A percentile compares a stretch with the other conserved stretches of the same genome.
These are phyloP conservation scores for Lucilia cuprina DNA, from an alignment of 1,140 invertebrate species.

Conservation along the genomic window DNA sequence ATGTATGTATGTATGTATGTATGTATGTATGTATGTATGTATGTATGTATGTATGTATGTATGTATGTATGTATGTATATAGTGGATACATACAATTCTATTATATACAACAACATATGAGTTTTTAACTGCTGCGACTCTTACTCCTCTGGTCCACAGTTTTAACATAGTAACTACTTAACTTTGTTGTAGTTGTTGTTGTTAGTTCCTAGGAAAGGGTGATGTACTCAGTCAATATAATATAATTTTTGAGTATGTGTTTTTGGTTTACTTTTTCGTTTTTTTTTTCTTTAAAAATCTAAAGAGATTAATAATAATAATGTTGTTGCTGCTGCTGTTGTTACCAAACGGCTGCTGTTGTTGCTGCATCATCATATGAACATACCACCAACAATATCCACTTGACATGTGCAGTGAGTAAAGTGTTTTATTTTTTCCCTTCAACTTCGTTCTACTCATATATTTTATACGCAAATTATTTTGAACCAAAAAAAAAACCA, in stretches of 20 bases:
- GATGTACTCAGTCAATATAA: neutral
- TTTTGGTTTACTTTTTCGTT: neutral
- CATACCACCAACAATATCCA: conserved; percentile 20
- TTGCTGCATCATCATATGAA: conserved; percentile 10
- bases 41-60: too few species aligned
- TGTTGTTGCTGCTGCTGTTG: neutral
- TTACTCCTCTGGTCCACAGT: neutral
- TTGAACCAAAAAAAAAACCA: neutral
- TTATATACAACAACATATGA: conserved; percentile 9
- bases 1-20: too few species aligned
- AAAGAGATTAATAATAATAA: neutral
- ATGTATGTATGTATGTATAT: too few species aligned
- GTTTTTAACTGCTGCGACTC: neutral
- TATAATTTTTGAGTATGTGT: conserved; percentile 3
- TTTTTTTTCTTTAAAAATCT: neutral
- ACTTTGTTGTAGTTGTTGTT: neutral
- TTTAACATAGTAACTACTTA: neutral
- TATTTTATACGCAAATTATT: conserved; percentile 17
- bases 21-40: too few species aligned
- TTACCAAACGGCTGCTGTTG: neutral
- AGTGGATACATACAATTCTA: neutral
- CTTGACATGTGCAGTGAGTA: conserved; percentile 42
- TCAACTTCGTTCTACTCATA: neutral
- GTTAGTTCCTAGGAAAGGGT: neutral
- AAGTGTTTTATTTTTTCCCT: neutral